phyloP scores from a whole-genome alignment of 2,797 vertebrate species.

The Bradypodion ventrale region DNA sequence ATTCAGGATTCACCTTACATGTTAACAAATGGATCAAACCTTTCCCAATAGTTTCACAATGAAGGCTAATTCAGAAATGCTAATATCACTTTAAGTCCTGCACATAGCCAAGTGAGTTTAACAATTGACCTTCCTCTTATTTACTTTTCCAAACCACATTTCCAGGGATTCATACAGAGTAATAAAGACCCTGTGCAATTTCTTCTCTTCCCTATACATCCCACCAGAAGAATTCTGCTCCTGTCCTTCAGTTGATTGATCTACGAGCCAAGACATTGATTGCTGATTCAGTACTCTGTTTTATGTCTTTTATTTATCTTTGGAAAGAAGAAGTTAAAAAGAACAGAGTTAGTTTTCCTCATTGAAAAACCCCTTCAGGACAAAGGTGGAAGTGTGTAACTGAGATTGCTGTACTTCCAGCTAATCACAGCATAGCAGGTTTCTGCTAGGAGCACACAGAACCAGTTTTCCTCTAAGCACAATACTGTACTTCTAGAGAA shows the following conservation, averaged over 20 bases:
- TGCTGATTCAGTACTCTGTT: neutral
- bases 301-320: neutral
- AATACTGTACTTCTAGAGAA: neutral
- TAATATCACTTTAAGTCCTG: neutral
- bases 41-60: neutral
- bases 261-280: neutral
- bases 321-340: too few relatives aligned
- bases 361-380: neutral
- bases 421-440: neutral
- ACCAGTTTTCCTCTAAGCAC: neutral
- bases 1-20: neutral
- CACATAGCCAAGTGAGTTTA: neutral
- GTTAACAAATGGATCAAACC: conserved; percentile 34
- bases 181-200: too few relatives aligned
- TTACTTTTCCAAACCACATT: neutral
- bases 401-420: neutral
- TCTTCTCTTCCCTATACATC: neutral
- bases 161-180: neutral
- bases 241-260: neutral
- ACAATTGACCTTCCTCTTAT: neutral
- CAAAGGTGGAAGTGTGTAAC: neutral
- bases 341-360: neutral
- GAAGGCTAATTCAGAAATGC: neutral
- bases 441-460: neutral
- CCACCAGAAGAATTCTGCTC: neutral